Conservation (phyloP, 2,797 vertebrate species). For the Anas flavirostris region DNA sequence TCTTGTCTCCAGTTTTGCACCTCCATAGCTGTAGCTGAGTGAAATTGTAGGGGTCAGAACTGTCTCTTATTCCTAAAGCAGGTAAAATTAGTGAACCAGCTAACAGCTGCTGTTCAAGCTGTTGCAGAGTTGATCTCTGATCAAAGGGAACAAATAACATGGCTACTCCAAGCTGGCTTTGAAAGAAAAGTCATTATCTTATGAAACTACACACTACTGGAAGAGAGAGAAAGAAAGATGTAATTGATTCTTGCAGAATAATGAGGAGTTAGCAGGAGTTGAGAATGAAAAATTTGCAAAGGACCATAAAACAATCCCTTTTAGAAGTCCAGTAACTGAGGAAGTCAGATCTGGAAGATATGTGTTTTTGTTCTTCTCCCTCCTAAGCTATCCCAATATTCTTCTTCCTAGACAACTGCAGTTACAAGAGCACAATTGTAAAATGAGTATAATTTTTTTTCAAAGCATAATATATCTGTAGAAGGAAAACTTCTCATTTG, state of each 20-base stretch:
- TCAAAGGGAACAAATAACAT: slow-evolving; percentile 30
- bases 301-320: background rate
- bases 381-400: background rate
- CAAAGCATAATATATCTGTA: background rate
- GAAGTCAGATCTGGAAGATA: background rate
- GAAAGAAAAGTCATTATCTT: slow-evolving; percentile 41
- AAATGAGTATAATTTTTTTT: background rate
- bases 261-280: background rate
- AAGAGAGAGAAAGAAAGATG: background rate
- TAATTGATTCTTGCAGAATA: slow-evolving; percentile 7
- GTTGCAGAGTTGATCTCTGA: slow-evolving; percentile 40
- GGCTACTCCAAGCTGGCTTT: background rate
- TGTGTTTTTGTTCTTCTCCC: background rate
- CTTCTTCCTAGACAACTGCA: background rate
- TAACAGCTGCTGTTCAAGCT: slow-evolving; percentile 53
- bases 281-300: background rate
- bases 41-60: background rate
- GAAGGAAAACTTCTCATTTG: background rate
- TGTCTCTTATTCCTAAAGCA: slow-evolving; percentile 23
- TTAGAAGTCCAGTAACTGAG: background rate
- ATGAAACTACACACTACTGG: background rate
- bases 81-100: slow-evolving; percentile 10
- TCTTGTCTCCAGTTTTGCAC: background rate
- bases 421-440: background rate
- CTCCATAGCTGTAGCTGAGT: background rate